Conservation (phyloP, 2,113 vertebrate genomes). For the Vulpes ferrilata region DNA sequence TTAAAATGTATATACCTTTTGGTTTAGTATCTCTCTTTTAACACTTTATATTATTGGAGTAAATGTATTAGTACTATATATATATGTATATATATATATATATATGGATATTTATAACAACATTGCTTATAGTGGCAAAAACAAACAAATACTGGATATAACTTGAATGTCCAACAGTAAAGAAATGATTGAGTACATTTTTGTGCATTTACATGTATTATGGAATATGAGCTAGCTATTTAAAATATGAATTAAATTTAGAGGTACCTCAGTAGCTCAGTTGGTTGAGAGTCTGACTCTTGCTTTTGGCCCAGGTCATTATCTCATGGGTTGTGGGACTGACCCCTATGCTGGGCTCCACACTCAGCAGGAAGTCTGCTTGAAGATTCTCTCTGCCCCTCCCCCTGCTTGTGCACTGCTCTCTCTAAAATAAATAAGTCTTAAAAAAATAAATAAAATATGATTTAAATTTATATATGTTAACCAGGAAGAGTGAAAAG, state of each 20-base stretch:
- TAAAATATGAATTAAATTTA: constrained; percentile 19
- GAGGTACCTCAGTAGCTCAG: neutral
- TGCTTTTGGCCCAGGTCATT: neutral
- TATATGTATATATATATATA: neutral
- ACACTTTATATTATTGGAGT: neutral
- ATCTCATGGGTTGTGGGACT: neutral
- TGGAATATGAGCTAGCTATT: neutral
- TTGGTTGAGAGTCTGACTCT: neutral
- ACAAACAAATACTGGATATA: neutral
- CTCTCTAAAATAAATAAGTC: neutral
- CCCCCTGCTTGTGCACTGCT: neutral
- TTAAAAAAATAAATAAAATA: neutral
- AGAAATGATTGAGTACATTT: neutral
- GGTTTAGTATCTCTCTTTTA: neutral
- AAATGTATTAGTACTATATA: neutral
- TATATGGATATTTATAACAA: neutral
- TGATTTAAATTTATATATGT: neutral
- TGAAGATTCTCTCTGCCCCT: neutral
- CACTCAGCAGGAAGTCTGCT: neutral
- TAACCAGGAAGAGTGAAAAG: neutral
- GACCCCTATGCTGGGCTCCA: neutral
- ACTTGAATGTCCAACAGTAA: neutral
- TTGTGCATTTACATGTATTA: neutral
- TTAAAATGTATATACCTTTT: neutral
- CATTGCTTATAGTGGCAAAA: neutral